Base-by-base conservation (phyloP, 2,797 vertebrate genomes). In the Enoplosus armatus region DNA sequence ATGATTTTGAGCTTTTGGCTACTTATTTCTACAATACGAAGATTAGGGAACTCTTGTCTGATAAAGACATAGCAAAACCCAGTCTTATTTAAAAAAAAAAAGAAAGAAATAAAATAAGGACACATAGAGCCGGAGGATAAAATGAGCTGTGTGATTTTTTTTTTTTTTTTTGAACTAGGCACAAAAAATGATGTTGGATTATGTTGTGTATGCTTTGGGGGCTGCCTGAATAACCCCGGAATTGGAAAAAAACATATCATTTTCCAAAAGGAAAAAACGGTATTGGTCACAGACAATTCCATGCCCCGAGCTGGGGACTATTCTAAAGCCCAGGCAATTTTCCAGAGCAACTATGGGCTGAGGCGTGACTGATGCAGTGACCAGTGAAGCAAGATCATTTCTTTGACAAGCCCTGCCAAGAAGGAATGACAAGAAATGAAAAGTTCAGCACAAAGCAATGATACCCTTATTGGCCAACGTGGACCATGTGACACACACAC, bases 351-450 rank as follows among this genome's bases (percentile, higher is more conserved):
- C 81, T 48, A 80, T 54, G 65, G 87, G 74, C 88, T 75, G 78
- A 92, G 84, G 83, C 80, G 53, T 84, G 85, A 89, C 87, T 91
- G 88, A 92, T 89, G 80, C 89, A 80, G 83, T 87, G 89, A 80
- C 83, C 88, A 92, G 79, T 91, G 89, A 92, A 90, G 92, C 91
- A 85, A 92, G 89, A 94, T 91, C 54, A 93, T 94, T 91, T 90
- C 76, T 94, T 89, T 94, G 93, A 94, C 91, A 93, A 90, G 89
- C 80, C 88, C 80, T 50, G 60, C 77, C 82, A 90, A 91, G 85
- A 87, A 84, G 87, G 84, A 87, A 83, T 75, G 86, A 91, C 82
- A 77, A 79, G 53, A 77, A 88, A 91, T 91, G 79, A 93, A 90
- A 90, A 83, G 87, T 90, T 87, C 70, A 89, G 78, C 85, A 89